A percentile compares a stretch with the other conserved stretches of the same genome.
Evolutionary conservation across 2,888 invertebrate genomes (phyloP).

Genomic region (Heteromyza rotundicornis): DNA sequence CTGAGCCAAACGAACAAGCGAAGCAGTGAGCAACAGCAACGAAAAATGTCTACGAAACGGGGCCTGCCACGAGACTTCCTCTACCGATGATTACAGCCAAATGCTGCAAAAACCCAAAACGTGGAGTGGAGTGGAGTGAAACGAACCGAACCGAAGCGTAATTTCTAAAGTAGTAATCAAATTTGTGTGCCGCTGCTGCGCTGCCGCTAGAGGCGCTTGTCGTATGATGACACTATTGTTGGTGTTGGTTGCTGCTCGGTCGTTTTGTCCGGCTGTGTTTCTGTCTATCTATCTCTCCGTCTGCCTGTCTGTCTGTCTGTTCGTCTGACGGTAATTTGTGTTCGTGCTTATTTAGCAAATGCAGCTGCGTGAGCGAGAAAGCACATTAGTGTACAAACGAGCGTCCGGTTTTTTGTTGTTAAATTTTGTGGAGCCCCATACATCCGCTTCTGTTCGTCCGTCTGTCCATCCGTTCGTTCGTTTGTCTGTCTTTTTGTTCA

Average conservation of each 20-base stretch:
- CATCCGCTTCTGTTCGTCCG: too few species aligned
- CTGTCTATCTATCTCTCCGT: background rate
- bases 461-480: too few species aligned
- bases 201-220: background rate
- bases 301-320: background rate
- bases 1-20: background rate
- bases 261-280: background rate
- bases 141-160: background rate
- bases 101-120: background rate
- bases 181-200: background rate
- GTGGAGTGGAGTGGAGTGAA: too few species aligned
- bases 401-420: background rate
- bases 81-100: background rate
- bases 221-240: background rate
- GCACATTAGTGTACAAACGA: background rate
- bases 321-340: too few species aligned
- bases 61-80: background rate
- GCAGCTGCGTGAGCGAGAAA: background rate
- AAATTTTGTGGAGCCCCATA: too few species aligned
- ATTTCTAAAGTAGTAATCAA: conserved; percentile 2
- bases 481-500: too few species aligned
- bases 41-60: background rate
- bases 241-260: background rate
- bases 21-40: background rate
- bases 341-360: background rate